phyloP scores from a whole-genome alignment of 1,140 invertebrate genomes.

The Whitmania pigra region DNA sequence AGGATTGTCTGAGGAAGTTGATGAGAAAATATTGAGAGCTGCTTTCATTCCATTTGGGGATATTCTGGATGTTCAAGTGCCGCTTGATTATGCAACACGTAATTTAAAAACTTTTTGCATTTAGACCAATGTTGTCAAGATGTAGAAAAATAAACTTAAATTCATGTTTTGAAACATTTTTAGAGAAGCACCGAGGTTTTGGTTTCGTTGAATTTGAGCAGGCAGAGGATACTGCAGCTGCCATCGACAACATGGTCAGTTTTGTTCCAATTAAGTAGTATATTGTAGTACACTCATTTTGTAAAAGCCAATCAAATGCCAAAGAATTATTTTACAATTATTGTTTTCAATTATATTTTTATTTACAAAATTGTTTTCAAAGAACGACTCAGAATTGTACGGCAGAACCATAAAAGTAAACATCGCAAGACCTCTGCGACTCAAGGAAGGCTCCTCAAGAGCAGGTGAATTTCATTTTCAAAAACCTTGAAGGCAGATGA shows the following conservation, averaged over 20 bases:
- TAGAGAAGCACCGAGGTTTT: conserved; percentile 83
- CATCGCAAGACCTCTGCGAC: conserved; percentile 69
- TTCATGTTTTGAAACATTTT: conserved; percentile 18
- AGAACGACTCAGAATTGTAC: conserved; percentile 96
- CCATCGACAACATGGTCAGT: conserved; percentile 95
- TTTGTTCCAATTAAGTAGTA: conserved; percentile 1
- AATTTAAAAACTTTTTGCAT: conserved; percentile 28
- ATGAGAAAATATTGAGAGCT: conserved; percentile 83
- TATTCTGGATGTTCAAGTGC: conserved; percentile 90
- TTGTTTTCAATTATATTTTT: no score
- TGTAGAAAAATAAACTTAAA: not conserved
- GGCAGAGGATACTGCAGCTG: conserved; percentile 74
- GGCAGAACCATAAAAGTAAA: conserved; percentile 92
- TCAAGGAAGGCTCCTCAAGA: conserved; percentile 82
- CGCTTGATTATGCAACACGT: conserved; percentile 83
- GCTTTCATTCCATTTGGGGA: conserved; percentile 98
- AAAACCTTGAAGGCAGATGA: not conserved
- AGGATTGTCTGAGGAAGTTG: conserved; percentile 90
- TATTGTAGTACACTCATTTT: not conserved
- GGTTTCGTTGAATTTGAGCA: conserved; percentile 94
- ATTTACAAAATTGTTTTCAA: no score
- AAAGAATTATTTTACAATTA: not conserved
- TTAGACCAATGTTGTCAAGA: no score
- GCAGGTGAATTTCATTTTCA: conserved; percentile 43
- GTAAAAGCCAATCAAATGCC: not conserved